Percentiles rank a stretch among this genome's conserved stretches.
Evolutionary conservation across 2,797 vertebrate species (phyloP).

Genomic region (Parauchenoglanis ngamensis): DNA sequence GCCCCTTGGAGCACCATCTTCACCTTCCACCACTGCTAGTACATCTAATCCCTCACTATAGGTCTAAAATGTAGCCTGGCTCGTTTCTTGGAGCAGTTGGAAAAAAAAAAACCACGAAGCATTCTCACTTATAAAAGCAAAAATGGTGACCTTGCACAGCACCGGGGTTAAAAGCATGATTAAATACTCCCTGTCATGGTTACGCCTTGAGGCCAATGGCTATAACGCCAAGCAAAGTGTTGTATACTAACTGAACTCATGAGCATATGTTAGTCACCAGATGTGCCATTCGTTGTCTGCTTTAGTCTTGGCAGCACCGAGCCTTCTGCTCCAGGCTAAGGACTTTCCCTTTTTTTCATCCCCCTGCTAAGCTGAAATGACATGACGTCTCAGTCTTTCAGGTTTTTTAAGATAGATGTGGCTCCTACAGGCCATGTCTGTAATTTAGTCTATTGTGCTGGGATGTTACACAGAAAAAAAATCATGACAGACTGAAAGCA

Average conservation of each 20-base stretch:
- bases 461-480: conserved; percentile 23
- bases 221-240: conserved; percentile 3
- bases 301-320: conserved; percentile 39
- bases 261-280: conserved; percentile 29
- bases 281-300: conserved; percentile 48
- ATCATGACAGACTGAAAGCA: conserved; percentile 47
- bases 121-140: conserved; percentile 9
- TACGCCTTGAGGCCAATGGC: neutral
- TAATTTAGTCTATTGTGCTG: conserved; percentile 54
- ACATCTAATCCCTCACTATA: conserved; percentile 39
- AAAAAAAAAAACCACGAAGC: conserved; percentile 1
- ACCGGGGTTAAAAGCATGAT: conserved; percentile 45
- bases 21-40: conserved; percentile 42
- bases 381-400: conserved; percentile 51
- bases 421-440: conserved; percentile 36
- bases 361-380: conserved; percentile 36
- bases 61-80: conserved; percentile 12
- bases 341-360: conserved; percentile 42
- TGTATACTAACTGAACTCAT: neutral
- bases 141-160: conserved; percentile 13
- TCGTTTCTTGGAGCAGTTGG: conserved; percentile 14
- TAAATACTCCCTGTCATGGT: conserved; percentile 43
- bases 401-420: conserved; percentile 40
- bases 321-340: conserved; percentile 52
- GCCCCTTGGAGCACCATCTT: conserved; percentile 47